These are phyloP conservation scores for Beroe forskalii DNA, from an alignment of 37 sponge, comb jelly and placozoan genomes.

Conservation along the genomic window DNA sequence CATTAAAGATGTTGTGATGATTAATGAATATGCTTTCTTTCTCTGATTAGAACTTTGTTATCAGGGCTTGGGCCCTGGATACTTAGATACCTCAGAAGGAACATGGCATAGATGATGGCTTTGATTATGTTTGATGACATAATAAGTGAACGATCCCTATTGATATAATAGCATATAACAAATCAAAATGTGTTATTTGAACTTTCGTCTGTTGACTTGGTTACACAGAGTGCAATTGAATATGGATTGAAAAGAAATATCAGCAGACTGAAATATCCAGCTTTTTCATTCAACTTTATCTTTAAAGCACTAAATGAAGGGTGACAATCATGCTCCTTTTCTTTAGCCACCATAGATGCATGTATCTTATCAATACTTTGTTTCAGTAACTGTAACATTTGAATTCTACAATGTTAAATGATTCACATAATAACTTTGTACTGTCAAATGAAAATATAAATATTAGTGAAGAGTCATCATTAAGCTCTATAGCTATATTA, in stretches of 20 bases:
- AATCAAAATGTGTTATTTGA: no score
- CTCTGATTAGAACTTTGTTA: no score
- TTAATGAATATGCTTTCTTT: no score
- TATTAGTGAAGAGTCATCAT: no score
- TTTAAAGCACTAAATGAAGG: background rate
- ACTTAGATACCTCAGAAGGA: no score
- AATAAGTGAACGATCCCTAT: background rate
- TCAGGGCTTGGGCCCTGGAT: no score
- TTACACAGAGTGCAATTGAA: constrained; percentile 26
- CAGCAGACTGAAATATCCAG: constrained; percentile 46
- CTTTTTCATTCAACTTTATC: constrained; percentile 11
- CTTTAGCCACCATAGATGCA: constrained; percentile 1
- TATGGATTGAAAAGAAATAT: constrained; percentile 58
- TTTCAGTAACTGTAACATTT: constrained; percentile 35
- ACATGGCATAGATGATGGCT: no score
- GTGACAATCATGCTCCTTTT: constrained; percentile 2
- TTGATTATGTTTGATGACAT: no score
- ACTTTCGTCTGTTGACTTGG: background rate
- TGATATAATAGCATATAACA: background rate
- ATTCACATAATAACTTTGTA: background rate
- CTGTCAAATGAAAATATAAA: no score
- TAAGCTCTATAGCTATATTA: no score
- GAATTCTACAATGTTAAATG: background rate
- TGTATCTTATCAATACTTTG: constrained; percentile 29
- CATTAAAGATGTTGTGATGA: no score